A percentile compares a stretch with the other conserved stretches of the same genome.
Conservation (phyloP, 2,113 vertebrate genomes). For the Zosterops lateralis region DNA sequence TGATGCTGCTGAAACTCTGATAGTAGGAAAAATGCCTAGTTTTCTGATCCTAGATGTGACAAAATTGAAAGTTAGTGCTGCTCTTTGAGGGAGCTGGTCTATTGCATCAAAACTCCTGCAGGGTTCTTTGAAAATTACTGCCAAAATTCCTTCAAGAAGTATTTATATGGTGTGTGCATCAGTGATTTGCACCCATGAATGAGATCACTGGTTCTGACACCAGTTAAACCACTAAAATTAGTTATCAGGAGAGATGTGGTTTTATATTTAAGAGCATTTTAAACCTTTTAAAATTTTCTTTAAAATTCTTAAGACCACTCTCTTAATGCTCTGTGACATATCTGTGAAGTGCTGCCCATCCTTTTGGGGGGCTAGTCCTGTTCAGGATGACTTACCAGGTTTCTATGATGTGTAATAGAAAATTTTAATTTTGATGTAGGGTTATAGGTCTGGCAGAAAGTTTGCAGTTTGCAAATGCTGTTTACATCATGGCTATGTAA, state of each 20-base stretch:
- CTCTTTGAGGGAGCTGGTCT: background rate
- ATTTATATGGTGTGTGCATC: background rate
- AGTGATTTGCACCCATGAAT: background rate
- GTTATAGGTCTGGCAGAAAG: background rate
- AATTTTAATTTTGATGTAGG: background rate
- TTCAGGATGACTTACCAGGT: background rate
- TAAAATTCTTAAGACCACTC: background rate
- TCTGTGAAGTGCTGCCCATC: background rate
- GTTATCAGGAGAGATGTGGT: accelerated
- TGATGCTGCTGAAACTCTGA: background rate
- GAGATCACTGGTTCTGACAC: background rate
- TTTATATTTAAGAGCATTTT: background rate
- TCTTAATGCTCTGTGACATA: background rate
- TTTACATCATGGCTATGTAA: background rate
- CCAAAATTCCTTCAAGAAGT: background rate
- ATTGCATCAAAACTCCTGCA: background rate
- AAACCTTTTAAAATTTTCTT: background rate
- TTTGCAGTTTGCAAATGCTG: background rate
- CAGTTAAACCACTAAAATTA: background rate
- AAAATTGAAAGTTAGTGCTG: background rate
- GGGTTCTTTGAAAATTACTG: background rate
- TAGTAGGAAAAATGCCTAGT: background rate
- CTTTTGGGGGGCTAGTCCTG: background rate
- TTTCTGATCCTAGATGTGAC: background rate
- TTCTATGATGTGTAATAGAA: background rate